phyloP scores from a whole-genome alignment of 1,140 invertebrate genomes.

The Leucophenga varia region DNA sequence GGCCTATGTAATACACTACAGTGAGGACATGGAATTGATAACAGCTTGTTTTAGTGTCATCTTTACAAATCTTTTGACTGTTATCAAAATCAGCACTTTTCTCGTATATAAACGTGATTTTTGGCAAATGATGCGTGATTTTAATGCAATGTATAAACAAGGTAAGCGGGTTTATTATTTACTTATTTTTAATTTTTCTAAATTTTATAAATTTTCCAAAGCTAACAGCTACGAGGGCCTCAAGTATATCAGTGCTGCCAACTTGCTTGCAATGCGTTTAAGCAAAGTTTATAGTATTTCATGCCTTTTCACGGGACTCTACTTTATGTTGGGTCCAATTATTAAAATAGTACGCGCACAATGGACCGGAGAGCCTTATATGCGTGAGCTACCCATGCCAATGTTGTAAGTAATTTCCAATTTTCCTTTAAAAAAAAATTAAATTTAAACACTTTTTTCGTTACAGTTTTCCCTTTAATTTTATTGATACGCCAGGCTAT shows the following conservation, averaged over 20 bases:
- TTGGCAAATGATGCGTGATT: conserved; percentile 31
- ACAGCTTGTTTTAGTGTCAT: conserved; percentile 41
- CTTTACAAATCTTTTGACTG: conserved; percentile 43
- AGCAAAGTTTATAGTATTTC: conserved; percentile 34
- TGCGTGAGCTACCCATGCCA: conserved; percentile 40
- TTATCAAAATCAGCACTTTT: conserved; percentile 43
- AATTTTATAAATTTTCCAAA: neutral
- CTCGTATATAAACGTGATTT: conserved; percentile 32
- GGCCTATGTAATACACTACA: conserved; percentile 31
- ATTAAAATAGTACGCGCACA: conserved; percentile 24
- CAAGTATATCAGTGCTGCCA: conserved; percentile 18
- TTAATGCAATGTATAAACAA: conserved; percentile 33
- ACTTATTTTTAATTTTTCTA: neutral
- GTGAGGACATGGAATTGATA: conserved; percentile 34
- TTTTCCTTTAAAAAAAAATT: too few relatives aligned
- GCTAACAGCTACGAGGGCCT: too few relatives aligned
- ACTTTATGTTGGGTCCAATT: conserved; percentile 41
- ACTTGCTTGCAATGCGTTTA: conserved; percentile 27
- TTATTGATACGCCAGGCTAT: conserved; percentile 33
- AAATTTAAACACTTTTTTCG: neutral
- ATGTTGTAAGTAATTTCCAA: conserved; percentile 39
- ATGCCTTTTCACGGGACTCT: conserved; percentile 33
- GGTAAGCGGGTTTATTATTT: conserved; percentile 23
- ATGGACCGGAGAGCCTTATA: conserved; percentile 10
- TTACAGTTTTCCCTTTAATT: conserved; percentile 39